Conservation (phyloP, 2,113 vertebrate genomes). For the Chionomys nivalis region DNA sequence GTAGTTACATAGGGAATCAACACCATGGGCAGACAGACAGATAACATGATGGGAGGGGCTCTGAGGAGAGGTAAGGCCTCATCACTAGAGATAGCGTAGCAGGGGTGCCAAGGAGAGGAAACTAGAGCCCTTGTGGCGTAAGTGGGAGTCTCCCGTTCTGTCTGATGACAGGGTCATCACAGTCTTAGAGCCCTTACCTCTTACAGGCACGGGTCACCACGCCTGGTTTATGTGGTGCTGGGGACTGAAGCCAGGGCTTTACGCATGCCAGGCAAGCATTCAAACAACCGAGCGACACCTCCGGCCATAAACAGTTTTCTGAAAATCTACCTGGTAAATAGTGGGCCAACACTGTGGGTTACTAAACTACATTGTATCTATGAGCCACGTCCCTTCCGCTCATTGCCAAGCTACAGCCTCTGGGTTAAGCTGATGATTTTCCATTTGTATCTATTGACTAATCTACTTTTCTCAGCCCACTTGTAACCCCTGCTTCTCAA, state of each 20-base stretch:
- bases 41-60: not conserved
- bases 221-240: not conserved
- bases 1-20: not conserved
- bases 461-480: not conserved
- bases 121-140: not conserved
- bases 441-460: not conserved
- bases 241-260: not conserved
- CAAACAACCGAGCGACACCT: not conserved
- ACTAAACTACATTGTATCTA: not conserved
- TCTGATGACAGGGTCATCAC: not conserved
- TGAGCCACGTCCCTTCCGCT: not conserved
- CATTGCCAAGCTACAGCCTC: not conserved
- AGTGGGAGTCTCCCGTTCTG: not conserved
- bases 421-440: not conserved
- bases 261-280: not conserved
- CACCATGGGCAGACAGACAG: not conserved
- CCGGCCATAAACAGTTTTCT: slow-evolving; percentile 36
- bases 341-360: not conserved
- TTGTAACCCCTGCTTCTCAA: not conserved
- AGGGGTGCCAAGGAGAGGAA: not conserved
- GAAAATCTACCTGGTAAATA: not conserved
- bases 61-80: no score
- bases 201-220: not conserved
- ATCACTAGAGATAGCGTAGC: not conserved
- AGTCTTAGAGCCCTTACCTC: not conserved